Evolutionary conservation across 2,113 vertebrate species (phyloP), one percentile per base, ranked within the genome.

Genomic region (Varanus salvator): DNA sequence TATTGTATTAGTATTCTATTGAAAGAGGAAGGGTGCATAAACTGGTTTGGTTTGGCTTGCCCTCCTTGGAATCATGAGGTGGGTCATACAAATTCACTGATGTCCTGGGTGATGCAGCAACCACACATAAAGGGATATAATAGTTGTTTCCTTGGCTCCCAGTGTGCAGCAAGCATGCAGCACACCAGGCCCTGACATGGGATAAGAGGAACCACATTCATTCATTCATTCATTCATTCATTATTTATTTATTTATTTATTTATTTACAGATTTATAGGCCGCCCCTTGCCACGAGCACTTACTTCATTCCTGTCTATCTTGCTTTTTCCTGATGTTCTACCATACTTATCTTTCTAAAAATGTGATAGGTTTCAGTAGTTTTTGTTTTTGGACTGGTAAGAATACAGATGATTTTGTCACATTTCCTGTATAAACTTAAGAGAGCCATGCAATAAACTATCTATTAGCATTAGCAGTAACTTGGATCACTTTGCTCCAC

Each of bases 401-500:
- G 71, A 82, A 54, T 69, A 17, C 66, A 23, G 19, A 71, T 71
- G 50, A 11, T 52, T 21, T 52, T 52, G 44, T 81, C 78, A 71
- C 7, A 57, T 15, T 60, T 44, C 34, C 4, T 50, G 29, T 31
- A 54, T 9, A 27, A 57, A 86, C 12, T 6, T 7, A 60, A 17
- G 19, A 72, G 38, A 5, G 71, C 19, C 34, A 84, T 71, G 48
- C 19, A 83, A 12, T 64, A 1, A 83, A 8, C 8, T 4, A 0
- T 25, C 48, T 50, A 23, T 4, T 11, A 34, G 2, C 29, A n/a
- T n/a, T 54, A 80, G 27, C n/a, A 85, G 38, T 71, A 27, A 19
- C 17, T 34, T n/a, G 6, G 76, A 74, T 69, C 64, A 85, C 90
- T 6, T 93, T 69, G 86, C 88, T 75, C 87, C 71, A 25, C 91